Conservation (phyloP, 2,797 vertebrate genomes). For the Rhincodon typus region DNA sequence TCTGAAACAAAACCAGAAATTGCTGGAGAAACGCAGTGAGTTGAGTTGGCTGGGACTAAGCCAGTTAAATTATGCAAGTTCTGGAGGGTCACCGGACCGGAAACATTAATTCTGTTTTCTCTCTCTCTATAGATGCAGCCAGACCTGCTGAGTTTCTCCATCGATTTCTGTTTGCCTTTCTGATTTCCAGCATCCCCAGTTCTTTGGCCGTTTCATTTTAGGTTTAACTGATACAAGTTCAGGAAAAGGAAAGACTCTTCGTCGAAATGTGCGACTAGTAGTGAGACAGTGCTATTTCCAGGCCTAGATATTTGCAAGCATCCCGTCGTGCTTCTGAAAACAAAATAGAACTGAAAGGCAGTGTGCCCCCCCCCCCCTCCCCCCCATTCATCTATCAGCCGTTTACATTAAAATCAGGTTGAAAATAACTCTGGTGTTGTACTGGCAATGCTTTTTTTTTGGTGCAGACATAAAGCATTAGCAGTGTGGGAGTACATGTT, state of each 20-base stretch:
- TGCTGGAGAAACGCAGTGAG: too few species aligned
- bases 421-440: not conserved
- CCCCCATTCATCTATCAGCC: not conserved
- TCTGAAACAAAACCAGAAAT: too few species aligned
- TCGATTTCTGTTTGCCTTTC: too few species aligned
- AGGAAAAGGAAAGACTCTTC: not conserved
- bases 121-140: too few species aligned
- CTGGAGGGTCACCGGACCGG: too few species aligned
- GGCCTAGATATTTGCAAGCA: not conserved
- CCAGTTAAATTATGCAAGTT: not conserved
- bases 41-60: too few species aligned
- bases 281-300: not conserved
- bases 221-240: not conserved
- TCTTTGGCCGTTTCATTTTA: too few species aligned
- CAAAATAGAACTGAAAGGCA: not conserved
- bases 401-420: conserved; percentile 16
- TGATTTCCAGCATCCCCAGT: too few species aligned
- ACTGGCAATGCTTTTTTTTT: conserved; percentile 5
- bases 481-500: conserved; percentile 50
- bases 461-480: not conserved
- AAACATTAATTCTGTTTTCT: too few species aligned
- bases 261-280: not conserved
- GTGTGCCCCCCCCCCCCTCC: too few species aligned
- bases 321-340: not conserved
- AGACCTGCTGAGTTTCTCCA: too few species aligned